phyloP scores from a whole-genome alignment of 1,140 invertebrate genomes.

The Megalonaias nervosa region DNA sequence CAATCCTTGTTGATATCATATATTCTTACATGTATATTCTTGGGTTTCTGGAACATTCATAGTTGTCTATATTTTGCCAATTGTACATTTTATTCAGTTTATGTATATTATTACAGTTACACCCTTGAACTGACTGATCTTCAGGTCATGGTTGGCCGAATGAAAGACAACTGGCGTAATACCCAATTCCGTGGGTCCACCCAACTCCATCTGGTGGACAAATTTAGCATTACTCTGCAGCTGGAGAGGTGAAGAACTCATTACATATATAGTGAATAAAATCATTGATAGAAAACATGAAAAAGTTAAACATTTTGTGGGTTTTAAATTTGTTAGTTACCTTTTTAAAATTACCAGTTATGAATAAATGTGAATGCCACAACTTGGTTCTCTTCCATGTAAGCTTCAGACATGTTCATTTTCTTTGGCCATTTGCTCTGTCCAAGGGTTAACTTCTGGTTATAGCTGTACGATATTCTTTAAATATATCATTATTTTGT shows the following conservation, averaged over 20 bases:
- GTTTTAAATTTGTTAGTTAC: no score
- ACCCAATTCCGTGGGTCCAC: constrained; percentile 86
- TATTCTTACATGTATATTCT: background rate
- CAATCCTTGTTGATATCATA: background rate
- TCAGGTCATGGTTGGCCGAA: constrained; percentile 89
- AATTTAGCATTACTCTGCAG: constrained; percentile 91
- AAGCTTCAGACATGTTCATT: no score
- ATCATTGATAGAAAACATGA: no score
- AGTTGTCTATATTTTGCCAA: background rate
- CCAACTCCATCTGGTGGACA: constrained; percentile 87
- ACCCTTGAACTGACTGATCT: constrained; percentile 87
- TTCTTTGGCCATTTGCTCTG: no score
- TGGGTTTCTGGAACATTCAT: background rate
- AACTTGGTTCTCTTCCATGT: no score
- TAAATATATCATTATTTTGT: no score
- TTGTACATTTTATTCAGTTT: background rate
- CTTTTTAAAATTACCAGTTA: no score
- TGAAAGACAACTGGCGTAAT: constrained; percentile 91
- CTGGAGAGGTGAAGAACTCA: constrained; percentile 69
- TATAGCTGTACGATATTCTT: no score
- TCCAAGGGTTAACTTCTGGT: no score
- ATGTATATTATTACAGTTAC: constrained; percentile 77
- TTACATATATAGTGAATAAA: no score
- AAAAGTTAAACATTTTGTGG: no score
- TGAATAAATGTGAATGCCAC: no score